Percentiles rank a stretch among this genome's conserved stretches.
Conservation (phyloP, 2,113 vertebrate species). For the Neolamprologus ventralis region DNA sequence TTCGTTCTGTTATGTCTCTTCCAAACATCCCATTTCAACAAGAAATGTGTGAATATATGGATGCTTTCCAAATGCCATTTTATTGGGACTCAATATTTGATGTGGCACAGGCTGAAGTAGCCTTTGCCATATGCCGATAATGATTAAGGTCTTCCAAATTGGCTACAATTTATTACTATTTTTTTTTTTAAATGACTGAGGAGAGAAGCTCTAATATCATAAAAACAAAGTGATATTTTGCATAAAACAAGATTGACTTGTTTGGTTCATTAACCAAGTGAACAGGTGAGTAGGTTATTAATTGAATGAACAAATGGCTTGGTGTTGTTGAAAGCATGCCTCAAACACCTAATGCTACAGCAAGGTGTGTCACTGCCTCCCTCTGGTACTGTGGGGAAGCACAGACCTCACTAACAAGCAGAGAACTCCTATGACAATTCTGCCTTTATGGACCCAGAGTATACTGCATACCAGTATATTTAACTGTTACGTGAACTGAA, state of each 20-base stretch:
- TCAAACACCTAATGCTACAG: background rate
- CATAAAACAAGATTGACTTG: slow-evolving; percentile 33
- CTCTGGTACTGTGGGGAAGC: slow-evolving; percentile 53
- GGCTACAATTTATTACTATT: background rate
- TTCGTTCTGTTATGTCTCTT: background rate
- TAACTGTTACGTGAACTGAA: background rate
- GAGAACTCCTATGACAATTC: background rate
- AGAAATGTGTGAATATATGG: background rate
- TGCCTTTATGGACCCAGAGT: background rate
- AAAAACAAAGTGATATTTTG: slow-evolving; percentile 30
- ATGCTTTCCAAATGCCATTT: background rate
- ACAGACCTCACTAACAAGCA: slow-evolving; percentile 14
- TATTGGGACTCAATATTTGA: background rate
- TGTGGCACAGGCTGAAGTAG: background rate
- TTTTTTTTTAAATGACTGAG: background rate
- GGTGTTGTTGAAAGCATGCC: background rate
- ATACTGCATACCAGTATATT: background rate
- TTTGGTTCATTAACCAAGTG: slow-evolving; percentile 36
- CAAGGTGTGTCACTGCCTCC: slow-evolving; percentile 68
- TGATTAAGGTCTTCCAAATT: background rate
- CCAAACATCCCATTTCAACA: background rate
- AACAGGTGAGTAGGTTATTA: slow-evolving; percentile 43
- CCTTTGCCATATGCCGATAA: background rate
- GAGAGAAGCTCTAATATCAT: background rate
- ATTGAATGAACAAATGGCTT: slow-evolving; percentile 43